phyloP scores from a whole-genome alignment of 1,140 invertebrate species.

The Maniola jurtina region DNA sequence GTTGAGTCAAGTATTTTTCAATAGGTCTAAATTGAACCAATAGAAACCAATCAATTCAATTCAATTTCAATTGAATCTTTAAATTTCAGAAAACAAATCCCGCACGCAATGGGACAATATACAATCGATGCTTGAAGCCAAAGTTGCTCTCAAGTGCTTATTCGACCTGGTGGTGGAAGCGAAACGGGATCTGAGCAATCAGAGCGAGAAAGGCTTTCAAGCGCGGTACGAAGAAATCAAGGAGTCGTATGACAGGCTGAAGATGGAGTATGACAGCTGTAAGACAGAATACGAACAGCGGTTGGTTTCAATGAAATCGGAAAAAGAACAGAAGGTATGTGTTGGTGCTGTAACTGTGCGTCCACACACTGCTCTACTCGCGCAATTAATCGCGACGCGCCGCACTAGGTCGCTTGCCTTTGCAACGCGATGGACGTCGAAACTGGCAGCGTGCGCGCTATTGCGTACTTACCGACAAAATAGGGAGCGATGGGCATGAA shows the following conservation, averaged over 20 bases:
- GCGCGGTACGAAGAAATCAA: constrained; percentile 77
- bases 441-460: too few species aligned
- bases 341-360: too few species aligned
- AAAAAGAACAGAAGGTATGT: constrained; percentile 64
- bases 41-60: too few species aligned
- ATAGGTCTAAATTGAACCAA: too few species aligned
- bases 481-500: too few species aligned
- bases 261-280: constrained; percentile 53
- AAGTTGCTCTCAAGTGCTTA: constrained; percentile 80
- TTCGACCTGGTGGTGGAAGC: constrained; percentile 80
- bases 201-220: constrained; percentile 71
- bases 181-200: constrained; percentile 71
- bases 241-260: constrained; percentile 68
- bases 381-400: too few species aligned
- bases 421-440: too few species aligned
- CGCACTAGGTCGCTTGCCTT: too few species aligned
- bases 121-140: constrained; percentile 84
- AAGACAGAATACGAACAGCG: constrained; percentile 61
- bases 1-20: constrained; percentile 31
- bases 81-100: constrained; percentile 78
- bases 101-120: constrained; percentile 82
- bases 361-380: too few species aligned
- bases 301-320: constrained; percentile 49
- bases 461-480: too few species aligned
- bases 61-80: neutral